Percentiles rank a stretch among this genome's conserved stretches.
phyloP scores from a whole-genome alignment of 2,113 vertebrate genomes.

The Onychorhynchus coronatus region DNA sequence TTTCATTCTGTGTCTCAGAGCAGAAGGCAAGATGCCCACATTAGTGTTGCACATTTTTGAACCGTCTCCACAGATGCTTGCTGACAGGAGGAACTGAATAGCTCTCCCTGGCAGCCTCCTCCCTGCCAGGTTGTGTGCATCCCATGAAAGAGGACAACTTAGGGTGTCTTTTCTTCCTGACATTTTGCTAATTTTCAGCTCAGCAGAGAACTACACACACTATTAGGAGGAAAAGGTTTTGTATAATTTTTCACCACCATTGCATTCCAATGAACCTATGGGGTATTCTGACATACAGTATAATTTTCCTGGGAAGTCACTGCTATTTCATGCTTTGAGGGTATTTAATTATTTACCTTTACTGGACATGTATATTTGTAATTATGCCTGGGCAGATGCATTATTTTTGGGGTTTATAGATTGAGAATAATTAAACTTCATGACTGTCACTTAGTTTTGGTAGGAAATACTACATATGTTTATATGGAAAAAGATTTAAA shows the following conservation, averaged over 20 bases:
- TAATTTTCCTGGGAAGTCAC: neutral
- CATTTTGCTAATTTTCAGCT: neutral
- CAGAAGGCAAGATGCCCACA: neutral
- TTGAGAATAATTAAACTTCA: constrained; percentile 51
- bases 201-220: neutral
- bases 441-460: constrained; percentile 33
- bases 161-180: neutral
- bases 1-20: neutral
- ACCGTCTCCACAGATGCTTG: neutral
- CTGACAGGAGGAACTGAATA: neutral
- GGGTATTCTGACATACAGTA: neutral
- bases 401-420: constrained; percentile 29
- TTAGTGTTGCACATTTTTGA: neutral
- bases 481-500: constrained; percentile 57
- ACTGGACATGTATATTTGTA: neutral
- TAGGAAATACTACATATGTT: constrained; percentile 56
- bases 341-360: constrained; percentile 23
- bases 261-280: neutral
- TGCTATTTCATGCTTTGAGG: neutral
- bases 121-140: neutral
- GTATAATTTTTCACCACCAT: neutral
- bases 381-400: neutral
- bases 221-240: neutral
- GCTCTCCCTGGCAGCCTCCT: neutral
- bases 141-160: neutral